Percentiles rank a stretch among this genome's conserved stretches.
phyloP scores from a whole-genome alignment of 2,888 invertebrate genomes.

The Parnassius glacialis region DNA sequence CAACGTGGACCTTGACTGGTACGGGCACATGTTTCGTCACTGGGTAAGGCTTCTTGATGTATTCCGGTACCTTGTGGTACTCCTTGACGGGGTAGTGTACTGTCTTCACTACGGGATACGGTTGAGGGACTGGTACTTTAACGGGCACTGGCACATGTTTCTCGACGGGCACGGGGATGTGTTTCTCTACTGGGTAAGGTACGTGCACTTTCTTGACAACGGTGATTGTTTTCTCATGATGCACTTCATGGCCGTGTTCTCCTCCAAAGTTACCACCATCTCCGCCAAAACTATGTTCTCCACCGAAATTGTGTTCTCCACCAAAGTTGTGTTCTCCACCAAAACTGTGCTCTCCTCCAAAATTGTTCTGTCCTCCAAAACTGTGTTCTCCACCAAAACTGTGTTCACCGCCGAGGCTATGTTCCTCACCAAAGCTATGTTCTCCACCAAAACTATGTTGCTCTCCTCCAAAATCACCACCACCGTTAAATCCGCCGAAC shows the following conservation, averaged over 20 bases:
- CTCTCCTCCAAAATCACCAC: conserved; percentile 33
- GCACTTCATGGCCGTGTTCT: conserved; percentile 35
- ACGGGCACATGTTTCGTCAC: conserved; percentile 84
- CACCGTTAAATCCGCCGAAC: conserved; percentile 37
- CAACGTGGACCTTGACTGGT: conserved; percentile 84
- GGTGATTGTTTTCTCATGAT: conserved; percentile 84
- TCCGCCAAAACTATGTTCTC: conserved; percentile 38
- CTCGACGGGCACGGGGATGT: conserved; percentile 84
- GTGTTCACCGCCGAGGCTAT: conserved; percentile 40
- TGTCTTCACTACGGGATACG: conserved; percentile 86
- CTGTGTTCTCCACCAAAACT: conserved; percentile 26
- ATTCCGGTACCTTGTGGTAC: conserved; percentile 83
- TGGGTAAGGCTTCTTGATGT: conserved; percentile 85
- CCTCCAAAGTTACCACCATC: conserved; percentile 40
- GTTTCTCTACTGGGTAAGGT: conserved; percentile 87
- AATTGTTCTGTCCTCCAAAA: too few relatives aligned
- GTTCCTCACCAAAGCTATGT: conserved; percentile 39
- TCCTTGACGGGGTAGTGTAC: conserved; percentile 85
- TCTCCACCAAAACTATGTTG: conserved; percentile 38
- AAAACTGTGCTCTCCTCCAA: too few relatives aligned
- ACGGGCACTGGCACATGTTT: conserved; percentile 85
- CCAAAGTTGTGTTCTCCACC: conserved; percentile 37
- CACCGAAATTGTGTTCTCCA: conserved; percentile 37
- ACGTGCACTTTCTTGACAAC: conserved; percentile 86
- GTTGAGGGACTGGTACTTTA: conserved; percentile 85